Conservation (phyloP, 2,797 vertebrate species). For the Ctenosaura bakeri region DNA sequence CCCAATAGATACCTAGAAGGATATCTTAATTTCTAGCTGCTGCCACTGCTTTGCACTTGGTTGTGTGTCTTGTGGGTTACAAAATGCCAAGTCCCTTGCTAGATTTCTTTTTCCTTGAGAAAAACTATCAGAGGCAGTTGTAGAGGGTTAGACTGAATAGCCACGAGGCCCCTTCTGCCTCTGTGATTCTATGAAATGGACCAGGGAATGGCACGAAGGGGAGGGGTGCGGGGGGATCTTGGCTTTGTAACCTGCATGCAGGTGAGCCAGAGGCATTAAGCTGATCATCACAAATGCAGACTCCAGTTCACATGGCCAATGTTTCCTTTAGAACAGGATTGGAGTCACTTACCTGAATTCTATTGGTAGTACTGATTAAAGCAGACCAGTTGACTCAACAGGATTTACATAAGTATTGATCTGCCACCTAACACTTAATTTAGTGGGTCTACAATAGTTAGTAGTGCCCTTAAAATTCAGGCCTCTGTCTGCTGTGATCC, state of each 20-base stretch:
- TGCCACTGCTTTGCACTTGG: neutral
- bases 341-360: no score
- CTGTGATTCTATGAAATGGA: no score
- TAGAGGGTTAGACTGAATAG: no score
- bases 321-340: neutral
- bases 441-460: no score
- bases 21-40: neutral
- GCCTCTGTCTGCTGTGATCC: neutral
- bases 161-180: no score
- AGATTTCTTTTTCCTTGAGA: neutral
- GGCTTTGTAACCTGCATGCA: neutral
- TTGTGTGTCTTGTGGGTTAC: neutral
- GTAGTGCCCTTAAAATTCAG: no score
- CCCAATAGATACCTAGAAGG: neutral
- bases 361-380: no score
- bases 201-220: neutral
- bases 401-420: no score
- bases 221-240: neutral
- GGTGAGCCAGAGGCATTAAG: neutral
- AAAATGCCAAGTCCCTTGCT: neutral
- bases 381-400: no score
- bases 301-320: neutral
- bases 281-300: neutral
- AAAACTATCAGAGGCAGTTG: neutral
- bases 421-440: no score